phyloP scores from a whole-genome alignment of 2,797 vertebrate species.

The Lagorchestes hirsutus region DNA sequence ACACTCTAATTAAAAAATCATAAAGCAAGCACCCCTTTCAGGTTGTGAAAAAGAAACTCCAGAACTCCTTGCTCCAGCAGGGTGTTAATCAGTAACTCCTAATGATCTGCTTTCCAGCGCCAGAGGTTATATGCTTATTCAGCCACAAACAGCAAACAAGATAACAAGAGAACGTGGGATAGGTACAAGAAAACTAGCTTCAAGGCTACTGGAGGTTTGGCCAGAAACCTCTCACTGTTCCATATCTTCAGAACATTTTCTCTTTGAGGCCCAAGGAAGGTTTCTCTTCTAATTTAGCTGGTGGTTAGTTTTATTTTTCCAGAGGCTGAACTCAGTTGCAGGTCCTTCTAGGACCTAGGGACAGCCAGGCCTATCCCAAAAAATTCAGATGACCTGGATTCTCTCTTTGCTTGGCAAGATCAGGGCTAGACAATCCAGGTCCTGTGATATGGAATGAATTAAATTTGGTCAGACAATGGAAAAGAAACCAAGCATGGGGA shows the following conservation, averaged over 20 bases:
- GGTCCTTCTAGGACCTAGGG: neutral
- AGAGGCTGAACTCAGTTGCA: neutral
- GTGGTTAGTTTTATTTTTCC: conserved; percentile 51
- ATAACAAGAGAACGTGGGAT: conserved; percentile 75
- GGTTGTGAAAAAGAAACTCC: conserved; percentile 87
- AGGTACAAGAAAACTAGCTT: conserved; percentile 36
- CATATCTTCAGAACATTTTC: conserved; percentile 21
- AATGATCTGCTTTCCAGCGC: conserved; percentile 83
- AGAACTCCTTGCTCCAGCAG: conserved; percentile 83
- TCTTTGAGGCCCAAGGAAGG: conserved; percentile 7
- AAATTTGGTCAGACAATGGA: neutral
- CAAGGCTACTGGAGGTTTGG: conserved; percentile 33
- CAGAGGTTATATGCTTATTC: conserved; percentile 78
- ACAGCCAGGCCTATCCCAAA: neutral
- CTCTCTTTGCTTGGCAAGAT: neutral
- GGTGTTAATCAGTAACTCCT: conserved; percentile 90
- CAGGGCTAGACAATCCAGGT: neutral
- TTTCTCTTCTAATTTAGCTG: neutral
- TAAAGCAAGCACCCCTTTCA: conserved; percentile 85
- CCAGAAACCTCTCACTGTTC: conserved; percentile 31
- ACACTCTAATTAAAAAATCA: conserved; percentile 93
- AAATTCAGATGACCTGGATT: neutral
- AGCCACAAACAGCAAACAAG: conserved; percentile 80
- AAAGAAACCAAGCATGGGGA: neutral
- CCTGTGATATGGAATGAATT: neutral